A percentile compares a stretch with the other conserved stretches of the same genome.
Conservation (phyloP, 2,888 invertebrate genomes). For the Idaea straminata region DNA sequence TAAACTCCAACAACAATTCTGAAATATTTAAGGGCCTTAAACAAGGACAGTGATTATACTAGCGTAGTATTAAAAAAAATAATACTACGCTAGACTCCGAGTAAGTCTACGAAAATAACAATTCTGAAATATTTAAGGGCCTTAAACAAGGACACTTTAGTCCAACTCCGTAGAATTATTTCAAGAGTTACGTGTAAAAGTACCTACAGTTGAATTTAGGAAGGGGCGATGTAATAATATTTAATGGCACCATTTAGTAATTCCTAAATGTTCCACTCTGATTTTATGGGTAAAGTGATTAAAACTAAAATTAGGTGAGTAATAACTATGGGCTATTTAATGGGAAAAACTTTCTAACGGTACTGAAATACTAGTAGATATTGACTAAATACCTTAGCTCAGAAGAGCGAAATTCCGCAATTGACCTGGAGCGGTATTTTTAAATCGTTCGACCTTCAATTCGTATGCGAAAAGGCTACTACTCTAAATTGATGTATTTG, state of each 20-base stretch:
- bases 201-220: slow-evolving; percentile 1
- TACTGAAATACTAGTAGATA: background rate
- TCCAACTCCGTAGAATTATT: background rate
- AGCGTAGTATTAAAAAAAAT: too few relatives aligned
- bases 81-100: too few relatives aligned
- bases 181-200: background rate
- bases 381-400: too few relatives aligned
- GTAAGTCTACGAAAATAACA: background rate
- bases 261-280: background rate
- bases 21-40: too few relatives aligned
- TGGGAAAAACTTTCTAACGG: background rate
- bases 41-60: too few relatives aligned
- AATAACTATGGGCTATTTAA: background rate
- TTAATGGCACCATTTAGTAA: background rate
- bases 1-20: too few relatives aligned
- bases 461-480: too few relatives aligned
- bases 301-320: background rate
- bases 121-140: background rate
- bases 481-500: too few relatives aligned
- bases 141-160: background rate
- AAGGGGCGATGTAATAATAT: background rate
- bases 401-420: too few relatives aligned
- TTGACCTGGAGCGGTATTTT: too few relatives aligned
- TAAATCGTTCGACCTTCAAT: too few relatives aligned
- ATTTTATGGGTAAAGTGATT: background rate